Evolutionary conservation across 2,888 invertebrate species (phyloP).

Genomic region (Calliphora vomitoria): DNA sequence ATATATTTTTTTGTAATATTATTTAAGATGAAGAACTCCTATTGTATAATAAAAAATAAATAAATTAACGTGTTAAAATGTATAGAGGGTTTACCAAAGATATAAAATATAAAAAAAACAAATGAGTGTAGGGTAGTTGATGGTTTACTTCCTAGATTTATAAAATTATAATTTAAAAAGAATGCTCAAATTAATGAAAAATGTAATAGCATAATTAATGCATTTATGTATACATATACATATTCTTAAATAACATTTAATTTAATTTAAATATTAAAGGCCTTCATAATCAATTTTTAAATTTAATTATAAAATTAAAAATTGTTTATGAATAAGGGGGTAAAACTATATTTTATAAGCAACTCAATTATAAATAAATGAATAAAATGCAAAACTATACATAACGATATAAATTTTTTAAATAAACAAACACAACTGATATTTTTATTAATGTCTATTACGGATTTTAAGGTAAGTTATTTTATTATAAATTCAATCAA

Average conservation of each 20-base stretch:
- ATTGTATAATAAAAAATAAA: conserved; percentile 51
- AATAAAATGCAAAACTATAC: conserved; percentile 45
- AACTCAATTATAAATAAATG: conserved; percentile 33
- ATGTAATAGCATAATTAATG: conserved; percentile 45
- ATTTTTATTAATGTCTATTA: not conserved
- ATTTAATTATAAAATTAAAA: too few relatives aligned
- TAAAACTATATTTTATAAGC: conserved; percentile 60
- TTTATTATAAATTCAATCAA: not conserved
- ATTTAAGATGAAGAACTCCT: conserved; percentile 40
- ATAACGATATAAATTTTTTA: conserved; percentile 58
- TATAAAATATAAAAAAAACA: not conserved
- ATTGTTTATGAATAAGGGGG: too few relatives aligned
- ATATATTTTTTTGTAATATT: conserved; percentile 49
- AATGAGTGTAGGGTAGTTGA: conserved; percentile 39
- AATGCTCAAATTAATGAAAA: conserved; percentile 50
- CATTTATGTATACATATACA: conserved; percentile 49
- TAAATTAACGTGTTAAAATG: conserved; percentile 54
- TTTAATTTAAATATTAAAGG: conserved; percentile 39
- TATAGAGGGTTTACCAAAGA: conserved; percentile 57
- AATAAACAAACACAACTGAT: conserved; percentile 12
- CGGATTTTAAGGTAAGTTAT: conserved; percentile 9
- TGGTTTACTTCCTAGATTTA: conserved; percentile 56
- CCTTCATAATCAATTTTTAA: too few relatives aligned
- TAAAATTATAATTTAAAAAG: conserved; percentile 33
- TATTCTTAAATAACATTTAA: conserved; percentile 35